Conservation (phyloP, 2,888 invertebrate species). For the Criorhina ranunculi region DNA sequence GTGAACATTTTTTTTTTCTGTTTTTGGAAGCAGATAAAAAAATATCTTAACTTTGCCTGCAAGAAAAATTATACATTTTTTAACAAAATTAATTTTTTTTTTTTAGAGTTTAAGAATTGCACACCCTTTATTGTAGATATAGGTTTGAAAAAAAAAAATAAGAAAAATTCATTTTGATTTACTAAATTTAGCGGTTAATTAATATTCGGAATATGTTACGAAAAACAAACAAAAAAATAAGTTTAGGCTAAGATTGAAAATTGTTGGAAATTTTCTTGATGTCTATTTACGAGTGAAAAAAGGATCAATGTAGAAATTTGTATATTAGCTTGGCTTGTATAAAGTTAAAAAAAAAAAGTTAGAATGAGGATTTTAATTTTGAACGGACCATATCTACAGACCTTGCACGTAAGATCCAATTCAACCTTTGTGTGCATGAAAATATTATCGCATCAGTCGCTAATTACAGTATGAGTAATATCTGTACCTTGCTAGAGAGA, state of each 20-base stretch:
- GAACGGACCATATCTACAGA: too few relatives aligned
- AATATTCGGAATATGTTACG: conserved; percentile 40
- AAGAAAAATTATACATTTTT: conserved; percentile 19
- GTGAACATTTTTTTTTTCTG: conserved; percentile 10
- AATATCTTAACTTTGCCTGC: conserved; percentile 14
- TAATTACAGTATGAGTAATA: too few relatives aligned
- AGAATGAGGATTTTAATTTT: too few relatives aligned
- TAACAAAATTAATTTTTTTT: conserved; percentile 37
- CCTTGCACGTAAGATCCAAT: too few relatives aligned
- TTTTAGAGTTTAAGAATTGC: conserved; percentile 43
- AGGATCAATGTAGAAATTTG: too few relatives aligned
- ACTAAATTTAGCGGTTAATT: conserved; percentile 44
- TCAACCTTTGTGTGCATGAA: too few relatives aligned
- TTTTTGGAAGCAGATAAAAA: conserved; percentile 42
- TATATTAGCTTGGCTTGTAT: too few relatives aligned
- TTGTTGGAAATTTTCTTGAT: conserved; percentile 26
- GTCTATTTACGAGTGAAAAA: neutral
- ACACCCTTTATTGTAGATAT: conserved; percentile 46
- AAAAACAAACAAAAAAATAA: conserved; percentile 15
- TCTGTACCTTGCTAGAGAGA: too few relatives aligned
- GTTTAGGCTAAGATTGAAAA: conserved; percentile 36
- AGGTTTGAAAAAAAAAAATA: conserved; percentile 29
- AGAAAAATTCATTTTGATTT: conserved; percentile 33
- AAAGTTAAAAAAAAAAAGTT: too few relatives aligned
- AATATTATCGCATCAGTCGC: too few relatives aligned